Evolutionary conservation across 1,140 invertebrate genomes (phyloP), one percentile per base, ranked within the genome.

Genomic region (Stratiolaelaps scimitus): DNA sequence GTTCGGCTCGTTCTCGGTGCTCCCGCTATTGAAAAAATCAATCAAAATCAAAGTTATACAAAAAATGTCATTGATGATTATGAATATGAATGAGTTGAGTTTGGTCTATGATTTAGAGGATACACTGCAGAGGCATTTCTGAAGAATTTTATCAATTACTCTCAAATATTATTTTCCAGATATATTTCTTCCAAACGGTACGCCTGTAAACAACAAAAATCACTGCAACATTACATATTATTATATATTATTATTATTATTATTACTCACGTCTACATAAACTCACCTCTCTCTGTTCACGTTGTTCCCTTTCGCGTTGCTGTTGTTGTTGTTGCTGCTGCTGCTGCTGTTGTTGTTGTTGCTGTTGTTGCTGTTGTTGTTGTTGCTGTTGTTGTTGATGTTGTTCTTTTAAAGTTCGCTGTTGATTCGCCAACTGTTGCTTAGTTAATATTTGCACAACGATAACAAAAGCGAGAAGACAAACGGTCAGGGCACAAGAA

Each of bases 401-500:
- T 34, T 60, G 53, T 60, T 60, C 53, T 26, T 23, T 60, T 34
- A 60, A 60, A 34, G 26, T 26, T 26, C 53, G 53, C 23, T 40
- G 34, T 10, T 60, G 53, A 60, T 60, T 60, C 2, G 26, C 26
- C 23, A 60, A 29, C 23, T 60, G 53, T 26, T 60, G 26, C 44
- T 34, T 7, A 17, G 23, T 34, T 34, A 26, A 7, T 34, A 15
- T 34, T 34, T 34, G 13, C 20, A 34, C 20, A 30, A 56, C n/a
- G 19, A 17, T 15, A 10, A 43, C 5, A 34, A 23, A 28, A n/a
- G 43, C 29, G 6, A 64, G 0, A 66, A 19, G 23, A 66, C 23
- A 20, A 1, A 65, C 6, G 29, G 45, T 7, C n/a, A 26, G 88
- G 76, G 74, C 90, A 88, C 66, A 88, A 75, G 73, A 89, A n/a